Base-by-base conservation (phyloP, 1,140 invertebrate species). In the Mactra quadrangularis region DNA sequence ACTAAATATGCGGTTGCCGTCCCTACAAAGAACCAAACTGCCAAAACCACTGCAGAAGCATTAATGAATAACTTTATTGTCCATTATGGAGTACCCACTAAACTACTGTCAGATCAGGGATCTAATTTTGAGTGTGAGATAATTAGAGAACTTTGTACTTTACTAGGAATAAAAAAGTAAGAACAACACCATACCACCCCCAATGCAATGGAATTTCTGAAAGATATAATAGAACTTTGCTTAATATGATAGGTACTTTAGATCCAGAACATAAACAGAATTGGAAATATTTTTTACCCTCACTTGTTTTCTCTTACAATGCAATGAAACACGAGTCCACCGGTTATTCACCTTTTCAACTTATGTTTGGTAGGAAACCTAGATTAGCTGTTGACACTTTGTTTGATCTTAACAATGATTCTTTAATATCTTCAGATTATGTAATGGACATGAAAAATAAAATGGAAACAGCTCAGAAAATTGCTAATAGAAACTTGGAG, bases 1-100 rank as follows among this genome's bases (percentile, higher is more conserved):
- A 82, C 83, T 3, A 82, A 82, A 47, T 82, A 27, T 31, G 35
- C 83, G 9, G 7, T 62, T 13, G 83, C 68, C 29, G 53, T 82
- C 3, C 41, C 83, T 3, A 82, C 70, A 22, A 85, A 71, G 29
- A 82, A 85, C 35, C 77, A 82, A 50, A 82, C 77, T n/a, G 83
- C 77, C n/a, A 64, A 52, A 59, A 82, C 78, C 29, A 85, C 83
- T 2, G 68, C 83, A 45, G 68, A 82, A 35, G 50, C 27, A n/a
- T 0, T 85, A 7, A 50, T 72, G 1, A 76, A 82, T n/a, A 27
- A 82, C 35, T 82, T 71, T 29, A 15, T 82, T 1, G 6, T 57
- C 19, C 38, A 52, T 0, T 85, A 75, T 38, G 83, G 83, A 55
- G 19, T 75, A 3, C 77, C 78, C 0, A 33, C 38, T 1, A 59